Conservation (phyloP, 2,797 vertebrate species). For the Syndactyla subalaris region DNA sequence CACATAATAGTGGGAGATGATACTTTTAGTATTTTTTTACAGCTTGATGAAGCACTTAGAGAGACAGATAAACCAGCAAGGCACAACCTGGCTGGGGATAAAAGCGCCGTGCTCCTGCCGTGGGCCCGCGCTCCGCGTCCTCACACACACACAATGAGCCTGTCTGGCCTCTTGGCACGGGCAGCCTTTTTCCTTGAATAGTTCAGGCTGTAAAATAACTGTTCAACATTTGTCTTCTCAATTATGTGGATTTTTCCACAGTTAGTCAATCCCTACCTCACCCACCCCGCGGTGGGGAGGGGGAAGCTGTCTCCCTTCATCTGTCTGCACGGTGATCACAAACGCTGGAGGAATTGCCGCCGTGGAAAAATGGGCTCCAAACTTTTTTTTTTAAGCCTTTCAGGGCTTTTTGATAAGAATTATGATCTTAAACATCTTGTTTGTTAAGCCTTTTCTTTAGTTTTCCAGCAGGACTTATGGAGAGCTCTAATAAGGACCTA, state of each 20-base stretch:
- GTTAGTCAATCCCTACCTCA: slow-evolving; percentile 58
- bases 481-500: not conserved
- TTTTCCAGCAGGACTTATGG: not conserved
- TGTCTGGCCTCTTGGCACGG: slow-evolving; percentile 48
- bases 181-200: slow-evolving; percentile 40
- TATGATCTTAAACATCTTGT: not conserved
- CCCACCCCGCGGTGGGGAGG: not conserved
- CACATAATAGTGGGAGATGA: not conserved
- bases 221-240: slow-evolving; percentile 68
- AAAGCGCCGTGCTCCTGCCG: not conserved
- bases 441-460: not conserved
- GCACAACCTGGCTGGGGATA: not conserved
- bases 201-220: slow-evolving; percentile 37
- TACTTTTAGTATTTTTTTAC: not conserved
- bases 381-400: not conserved
- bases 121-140: not conserved
- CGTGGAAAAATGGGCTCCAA: not conserved
- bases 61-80: not conserved
- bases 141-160: not conserved
- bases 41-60: not conserved
- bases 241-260: slow-evolving; percentile 69
- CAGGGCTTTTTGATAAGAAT: not conserved
- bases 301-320: slow-evolving; percentile 5
- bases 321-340: not conserved
- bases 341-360: not conserved